Evolutionary conservation across 2,888 invertebrate genomes (phyloP).

Genomic region (Plagodis dolabraria): DNA sequence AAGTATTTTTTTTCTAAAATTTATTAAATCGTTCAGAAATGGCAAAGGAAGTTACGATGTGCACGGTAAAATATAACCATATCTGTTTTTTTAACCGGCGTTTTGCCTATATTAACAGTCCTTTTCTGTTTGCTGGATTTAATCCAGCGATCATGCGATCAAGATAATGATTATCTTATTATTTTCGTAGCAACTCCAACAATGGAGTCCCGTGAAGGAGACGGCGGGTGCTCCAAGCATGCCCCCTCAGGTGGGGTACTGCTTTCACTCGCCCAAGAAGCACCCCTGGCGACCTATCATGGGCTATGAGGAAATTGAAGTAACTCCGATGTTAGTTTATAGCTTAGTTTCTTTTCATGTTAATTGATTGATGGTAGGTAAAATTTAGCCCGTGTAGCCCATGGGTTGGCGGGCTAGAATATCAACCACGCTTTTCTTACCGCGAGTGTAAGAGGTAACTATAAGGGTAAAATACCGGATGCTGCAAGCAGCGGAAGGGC

Average conservation of each 20-base stretch:
- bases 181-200: conserved; percentile 89
- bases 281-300: conserved; percentile 93
- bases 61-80: conserved; percentile 60
- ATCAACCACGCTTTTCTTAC: no score
- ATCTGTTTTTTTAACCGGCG: no score
- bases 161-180: conserved; percentile 5
- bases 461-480: no score
- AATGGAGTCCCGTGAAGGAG: conserved; percentile 90
- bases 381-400: no score
- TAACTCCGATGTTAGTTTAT: conserved; percentile 86
- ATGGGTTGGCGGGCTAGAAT: no score
- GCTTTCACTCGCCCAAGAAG: conserved; percentile 89
- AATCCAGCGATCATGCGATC: background rate
- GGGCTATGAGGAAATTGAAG: conserved; percentile 91
- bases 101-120: no score
- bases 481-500: no score
- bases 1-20: conserved; percentile 41
- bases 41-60: conserved; percentile 80
- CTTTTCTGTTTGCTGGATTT: background rate
- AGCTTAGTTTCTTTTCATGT: no score
- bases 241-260: conserved; percentile 87
- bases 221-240: conserved; percentile 85
- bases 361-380: no score
- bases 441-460: no score
- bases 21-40: conserved; percentile 54